phyloP scores from a whole-genome alignment of 2,888 invertebrate genomes.

The Aspidiotus destructor region DNA sequence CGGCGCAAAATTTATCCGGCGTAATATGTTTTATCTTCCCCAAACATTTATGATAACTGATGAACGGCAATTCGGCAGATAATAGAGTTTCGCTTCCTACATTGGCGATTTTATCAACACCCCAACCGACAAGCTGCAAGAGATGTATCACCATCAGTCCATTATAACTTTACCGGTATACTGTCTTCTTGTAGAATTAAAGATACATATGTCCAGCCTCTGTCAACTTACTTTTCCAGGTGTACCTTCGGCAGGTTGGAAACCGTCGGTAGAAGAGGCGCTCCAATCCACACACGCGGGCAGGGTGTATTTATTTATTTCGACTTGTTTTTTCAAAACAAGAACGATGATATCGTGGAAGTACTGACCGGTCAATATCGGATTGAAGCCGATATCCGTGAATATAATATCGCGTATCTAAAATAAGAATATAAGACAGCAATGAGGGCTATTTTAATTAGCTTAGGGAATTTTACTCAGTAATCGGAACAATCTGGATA shows the following conservation, averaged over 20 bases:
- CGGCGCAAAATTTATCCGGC: conserved; percentile 38
- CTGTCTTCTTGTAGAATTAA: no score
- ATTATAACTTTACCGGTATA: background rate
- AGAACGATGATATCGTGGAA: conserved; percentile 35
- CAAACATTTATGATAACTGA: conserved; percentile 35
- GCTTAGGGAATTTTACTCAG: no score
- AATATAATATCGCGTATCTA: no score
- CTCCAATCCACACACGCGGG: conserved; percentile 36
- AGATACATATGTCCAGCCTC: no score
- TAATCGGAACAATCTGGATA: no score
- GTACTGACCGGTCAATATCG: no score
- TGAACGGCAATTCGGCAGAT: conserved; percentile 36
- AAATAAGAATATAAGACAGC: no score
- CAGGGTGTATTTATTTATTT: conserved; percentile 32
- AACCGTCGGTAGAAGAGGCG: background rate
- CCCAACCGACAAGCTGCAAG: conserved; percentile 38
- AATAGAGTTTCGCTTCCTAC: conserved; percentile 34
- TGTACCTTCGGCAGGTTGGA: conserved; percentile 25
- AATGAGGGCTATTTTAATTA: no score
- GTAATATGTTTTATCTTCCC: conserved; percentile 34
- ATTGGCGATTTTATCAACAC: conserved; percentile 34
- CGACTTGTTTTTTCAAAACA: conserved; percentile 31
- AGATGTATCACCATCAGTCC: background rate
- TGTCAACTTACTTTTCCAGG: conserved; percentile 34
- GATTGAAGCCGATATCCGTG: no score